These are phyloP conservation scores for Yoshiicerus persimilis DNA, from an alignment of 1,140 invertebrate genomes.

Conservation along the genomic window DNA sequence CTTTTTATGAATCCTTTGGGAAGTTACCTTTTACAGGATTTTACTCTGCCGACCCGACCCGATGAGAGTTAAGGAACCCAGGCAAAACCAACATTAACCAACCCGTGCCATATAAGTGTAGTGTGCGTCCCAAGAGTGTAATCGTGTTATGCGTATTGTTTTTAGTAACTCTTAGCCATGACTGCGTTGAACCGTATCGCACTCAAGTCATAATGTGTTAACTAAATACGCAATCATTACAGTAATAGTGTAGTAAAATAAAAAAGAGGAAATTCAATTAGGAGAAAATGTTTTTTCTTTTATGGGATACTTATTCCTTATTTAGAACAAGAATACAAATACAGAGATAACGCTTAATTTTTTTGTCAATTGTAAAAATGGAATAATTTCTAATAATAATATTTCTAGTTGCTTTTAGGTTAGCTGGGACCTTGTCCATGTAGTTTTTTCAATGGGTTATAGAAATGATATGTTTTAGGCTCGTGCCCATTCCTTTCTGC, in stretches of 20 bases:
- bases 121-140: not conserved
- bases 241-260: not conserved
- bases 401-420: no score
- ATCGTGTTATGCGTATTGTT: not conserved
- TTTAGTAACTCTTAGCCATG: not conserved
- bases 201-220: not conserved
- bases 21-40: not conserved
- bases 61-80: not conserved
- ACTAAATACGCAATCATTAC: not conserved
- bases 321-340: no score
- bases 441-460: not conserved
- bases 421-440: no score
- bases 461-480: not conserved
- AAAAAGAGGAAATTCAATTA: constrained; percentile 18
- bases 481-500: not conserved
- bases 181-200: not conserved
- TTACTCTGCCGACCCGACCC: not conserved
- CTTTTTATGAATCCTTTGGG: not conserved
- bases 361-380: no score
- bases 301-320: not conserved
- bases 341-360: no score
- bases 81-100: no score
- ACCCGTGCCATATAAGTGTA: not conserved
- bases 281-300: not conserved
- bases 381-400: no score